phyloP scores from a whole-genome alignment of 2,797 vertebrate species.

The Cyclura pinguis region DNA sequence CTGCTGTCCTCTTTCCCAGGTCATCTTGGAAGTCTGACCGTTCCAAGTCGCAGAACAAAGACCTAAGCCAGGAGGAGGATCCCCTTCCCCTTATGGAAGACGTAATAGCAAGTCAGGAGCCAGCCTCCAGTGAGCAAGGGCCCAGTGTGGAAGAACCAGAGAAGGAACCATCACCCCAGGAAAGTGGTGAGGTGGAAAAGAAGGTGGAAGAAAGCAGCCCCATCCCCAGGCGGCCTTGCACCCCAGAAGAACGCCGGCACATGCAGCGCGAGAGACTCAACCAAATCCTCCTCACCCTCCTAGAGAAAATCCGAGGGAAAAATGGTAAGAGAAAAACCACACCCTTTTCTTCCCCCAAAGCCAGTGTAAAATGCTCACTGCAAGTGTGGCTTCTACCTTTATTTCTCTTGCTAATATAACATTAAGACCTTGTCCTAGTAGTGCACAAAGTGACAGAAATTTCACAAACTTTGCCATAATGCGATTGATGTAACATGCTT shows the following conservation, averaged over 20 bases:
- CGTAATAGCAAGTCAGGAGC: conserved; percentile 79
- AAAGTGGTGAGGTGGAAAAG: conserved; percentile 76
- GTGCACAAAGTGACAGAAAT: too few relatives aligned
- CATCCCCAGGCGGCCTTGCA: conserved; percentile 73
- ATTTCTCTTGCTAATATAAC: too few relatives aligned
- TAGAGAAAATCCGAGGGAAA: conserved; percentile 94
- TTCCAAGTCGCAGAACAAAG: conserved; percentile 85
- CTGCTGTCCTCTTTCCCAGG: conserved; percentile 65
- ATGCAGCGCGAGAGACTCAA: conserved; percentile 92
- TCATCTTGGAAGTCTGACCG: conserved; percentile 96
- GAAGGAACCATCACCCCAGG: conserved; percentile 67
- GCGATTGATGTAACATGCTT: too few relatives aligned
- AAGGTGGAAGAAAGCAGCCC: conserved; percentile 66
- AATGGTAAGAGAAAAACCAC: conserved; percentile 85
- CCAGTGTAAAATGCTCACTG: too few relatives aligned
- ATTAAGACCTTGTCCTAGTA: background rate
- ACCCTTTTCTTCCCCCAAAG: background rate
- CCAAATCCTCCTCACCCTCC: conserved; percentile 92
- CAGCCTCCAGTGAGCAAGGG: conserved; percentile 74
- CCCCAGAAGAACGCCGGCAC: conserved; percentile 86
- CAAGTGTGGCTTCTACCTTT: background rate
- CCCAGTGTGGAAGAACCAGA: conserved; percentile 79
- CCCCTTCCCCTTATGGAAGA: conserved; percentile 82
- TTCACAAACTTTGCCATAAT: background rate
- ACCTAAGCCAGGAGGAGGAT: conserved; percentile 87